Conservation (phyloP, 1,140 invertebrate genomes). For the Polyergus mexicanus region DNA sequence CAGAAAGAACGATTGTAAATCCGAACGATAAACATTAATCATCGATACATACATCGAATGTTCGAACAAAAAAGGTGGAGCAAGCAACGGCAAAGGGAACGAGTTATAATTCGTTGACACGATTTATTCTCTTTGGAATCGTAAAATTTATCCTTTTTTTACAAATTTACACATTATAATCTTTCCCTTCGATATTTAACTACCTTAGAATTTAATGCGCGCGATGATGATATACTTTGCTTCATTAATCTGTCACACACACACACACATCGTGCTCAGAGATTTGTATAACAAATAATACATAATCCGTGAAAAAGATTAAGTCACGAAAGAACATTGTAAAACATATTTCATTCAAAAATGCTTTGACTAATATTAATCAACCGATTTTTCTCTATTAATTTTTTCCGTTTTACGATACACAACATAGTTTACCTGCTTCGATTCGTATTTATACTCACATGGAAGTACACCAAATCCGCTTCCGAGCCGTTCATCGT, state of each 20-base stretch:
- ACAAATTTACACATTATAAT: no score
- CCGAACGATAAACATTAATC: constrained; percentile 50
- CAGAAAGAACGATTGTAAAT: constrained; percentile 52
- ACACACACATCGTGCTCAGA: no score
- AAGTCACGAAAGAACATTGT: background rate
- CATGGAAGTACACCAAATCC: constrained; percentile 39
- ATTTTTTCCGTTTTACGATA: background rate
- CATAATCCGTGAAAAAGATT: background rate
- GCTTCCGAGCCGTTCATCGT: constrained; percentile 26
- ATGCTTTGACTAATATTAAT: constrained; percentile 3
- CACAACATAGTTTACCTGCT: background rate
- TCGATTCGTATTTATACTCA: constrained; percentile 44
- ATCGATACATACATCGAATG: constrained; percentile 33
- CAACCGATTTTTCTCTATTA: background rate
- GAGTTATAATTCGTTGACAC: constrained; percentile 3
- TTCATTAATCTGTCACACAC: no score
- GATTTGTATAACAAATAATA: no score
- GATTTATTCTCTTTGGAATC: constrained; percentile 23
- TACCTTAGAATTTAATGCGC: no score
- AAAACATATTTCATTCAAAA: background rate
- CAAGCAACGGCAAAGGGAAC: constrained; percentile 20
- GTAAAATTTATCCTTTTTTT: constrained; percentile 7
- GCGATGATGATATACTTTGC: no score
- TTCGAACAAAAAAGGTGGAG: constrained; percentile 24
- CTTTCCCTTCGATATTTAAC: no score